Base-by-base conservation (phyloP, 2,888 invertebrate species). In the Cephus rjabovi region DNA sequence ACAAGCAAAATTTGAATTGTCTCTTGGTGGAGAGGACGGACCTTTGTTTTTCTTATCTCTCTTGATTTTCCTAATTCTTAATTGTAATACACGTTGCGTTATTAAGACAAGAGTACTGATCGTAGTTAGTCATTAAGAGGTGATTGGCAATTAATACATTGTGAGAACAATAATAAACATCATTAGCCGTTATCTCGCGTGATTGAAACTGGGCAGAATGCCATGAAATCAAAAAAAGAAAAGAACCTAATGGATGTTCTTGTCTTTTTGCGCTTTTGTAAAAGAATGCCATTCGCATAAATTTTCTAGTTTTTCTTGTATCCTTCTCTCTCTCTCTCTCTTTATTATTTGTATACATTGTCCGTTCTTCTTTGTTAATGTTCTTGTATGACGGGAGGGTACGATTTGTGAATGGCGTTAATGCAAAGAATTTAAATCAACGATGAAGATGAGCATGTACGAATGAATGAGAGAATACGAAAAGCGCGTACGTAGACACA, bases 401-500 rank as follows among this genome's bases (percentile, higher is more conserved):
- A 40, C 1, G 23, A 23, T 56, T 15, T 56, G 23, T 23, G 15
- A 56, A 23, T 56, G 40, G 40, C 40, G 23, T 56, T 23, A 56
- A 23, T 56, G 9, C 1, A 23, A 56, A 23, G 40, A 56, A 56
- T 56, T 23, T 56, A 56, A 56, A 56, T 40, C 15, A 40, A 40
- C 40, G 15, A 75, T 78, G 70, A 75, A 56, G 76, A 35, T 35
- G 35, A 76, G 33, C 40, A 71, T 77, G 77, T 78, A 76, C 77
- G 76, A 77, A 78, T 74, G 74, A 75, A 56, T 30, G 56, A 0
- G 15, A 23, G 40, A 9, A 56, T 56, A 56, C 23, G 80, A 73
- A 79, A 78, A 79, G 76, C 76, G 75, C 75, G 15, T 77, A 76
- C 71, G 71, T 71, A 30, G 71, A 71, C 9, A 33, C 6, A 11